Evolutionary conservation across 2,888 invertebrate species (phyloP).

Genomic region (Pammene fasciana): DNA sequence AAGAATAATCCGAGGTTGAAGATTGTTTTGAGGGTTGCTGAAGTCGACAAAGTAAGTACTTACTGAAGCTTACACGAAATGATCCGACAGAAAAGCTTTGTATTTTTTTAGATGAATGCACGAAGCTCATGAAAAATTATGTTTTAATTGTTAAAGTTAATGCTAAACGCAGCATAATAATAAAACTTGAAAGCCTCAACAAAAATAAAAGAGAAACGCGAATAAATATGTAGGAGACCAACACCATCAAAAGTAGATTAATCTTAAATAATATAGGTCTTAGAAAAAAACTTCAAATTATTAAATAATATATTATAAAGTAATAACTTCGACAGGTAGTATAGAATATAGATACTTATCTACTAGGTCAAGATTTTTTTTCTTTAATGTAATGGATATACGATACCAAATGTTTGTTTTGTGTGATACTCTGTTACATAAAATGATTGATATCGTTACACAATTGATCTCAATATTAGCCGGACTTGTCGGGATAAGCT

Average conservation of each 20-base stretch:
- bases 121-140: too few relatives aligned
- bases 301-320: too few relatives aligned
- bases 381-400: too few relatives aligned
- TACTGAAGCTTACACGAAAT: slow-evolving; percentile 1
- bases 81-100: neutral
- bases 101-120: too few relatives aligned
- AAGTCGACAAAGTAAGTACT: slow-evolving; percentile 82
- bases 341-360: too few relatives aligned
- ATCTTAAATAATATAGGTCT: too few relatives aligned
- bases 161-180: neutral
- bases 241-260: too few relatives aligned
- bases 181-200: neutral
- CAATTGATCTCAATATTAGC: slow-evolving; percentile 17
- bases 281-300: too few relatives aligned
- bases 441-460: slow-evolving; percentile 27
- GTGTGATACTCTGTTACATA: slow-evolving; percentile 13
- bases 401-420: neutral
- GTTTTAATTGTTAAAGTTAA: too few relatives aligned
- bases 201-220: neutral
- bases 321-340: too few relatives aligned
- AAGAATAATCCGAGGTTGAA: slow-evolving; percentile 78
- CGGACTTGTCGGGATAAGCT: slow-evolving; percentile 24
- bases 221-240: too few relatives aligned
- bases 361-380: too few relatives aligned
- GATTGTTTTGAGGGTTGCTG: slow-evolving; percentile 80